Evolutionary conservation across 2,888 invertebrate genomes (phyloP).

Genomic region (Megamerina dolium): DNA sequence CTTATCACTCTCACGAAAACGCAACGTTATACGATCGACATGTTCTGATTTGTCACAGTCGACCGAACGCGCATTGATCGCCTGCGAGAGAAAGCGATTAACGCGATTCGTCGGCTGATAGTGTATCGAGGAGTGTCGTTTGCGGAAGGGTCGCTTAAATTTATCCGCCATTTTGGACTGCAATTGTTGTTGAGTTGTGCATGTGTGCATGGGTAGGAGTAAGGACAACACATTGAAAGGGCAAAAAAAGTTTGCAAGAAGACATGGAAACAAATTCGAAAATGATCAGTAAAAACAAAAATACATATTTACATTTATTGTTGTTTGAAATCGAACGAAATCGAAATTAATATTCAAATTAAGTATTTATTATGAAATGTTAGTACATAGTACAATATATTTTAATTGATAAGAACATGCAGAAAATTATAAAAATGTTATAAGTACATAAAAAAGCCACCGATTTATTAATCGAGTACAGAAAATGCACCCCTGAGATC

Average conservation of each 20-base stretch:
- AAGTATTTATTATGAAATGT: too few relatives aligned
- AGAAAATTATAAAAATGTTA: too few relatives aligned
- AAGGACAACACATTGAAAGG: background rate
- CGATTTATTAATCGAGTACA: too few relatives aligned
- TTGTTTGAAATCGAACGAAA: too few relatives aligned
- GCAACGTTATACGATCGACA: constrained; percentile 76
- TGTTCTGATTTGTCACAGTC: constrained; percentile 85
- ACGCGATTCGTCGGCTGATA: constrained; percentile 87
- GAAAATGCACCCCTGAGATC: too few relatives aligned
- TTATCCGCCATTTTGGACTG: constrained; percentile 83
- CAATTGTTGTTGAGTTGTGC: constrained; percentile 7
- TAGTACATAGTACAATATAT: too few relatives aligned
- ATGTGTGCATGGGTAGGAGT: background rate
- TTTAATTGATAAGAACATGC: too few relatives aligned
- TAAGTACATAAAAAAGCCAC: too few relatives aligned
- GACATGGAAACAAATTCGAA: background rate
- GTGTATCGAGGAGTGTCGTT: constrained; percentile 78
- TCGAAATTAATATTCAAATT: too few relatives aligned
- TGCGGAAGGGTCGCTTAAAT: constrained; percentile 81
- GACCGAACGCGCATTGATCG: constrained; percentile 83
- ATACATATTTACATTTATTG: too few relatives aligned
- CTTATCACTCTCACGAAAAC: constrained; percentile 78
- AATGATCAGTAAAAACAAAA: background rate
- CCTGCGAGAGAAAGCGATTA: constrained; percentile 86
- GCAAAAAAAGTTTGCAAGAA: constrained; percentile 7